Percentiles rank a stretch among this genome's conserved stretches.
Conservation (phyloP, 2,797 vertebrate species). For the Acipenser oxyrinchus region DNA sequence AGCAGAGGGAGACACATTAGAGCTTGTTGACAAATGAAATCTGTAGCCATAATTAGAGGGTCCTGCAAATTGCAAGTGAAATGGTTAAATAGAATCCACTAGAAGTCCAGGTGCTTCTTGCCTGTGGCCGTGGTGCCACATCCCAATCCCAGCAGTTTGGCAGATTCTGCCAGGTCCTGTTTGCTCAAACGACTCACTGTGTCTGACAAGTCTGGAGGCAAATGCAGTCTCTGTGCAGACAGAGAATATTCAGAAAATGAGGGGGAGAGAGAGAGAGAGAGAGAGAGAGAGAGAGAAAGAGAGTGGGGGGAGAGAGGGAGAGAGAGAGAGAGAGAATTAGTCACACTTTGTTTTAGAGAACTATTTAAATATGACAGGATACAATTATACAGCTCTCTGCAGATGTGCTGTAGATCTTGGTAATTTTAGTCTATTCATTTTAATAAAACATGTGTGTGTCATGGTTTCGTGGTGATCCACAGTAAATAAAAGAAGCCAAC, state of each 20-base stretch:
- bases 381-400: conserved; percentile 41
- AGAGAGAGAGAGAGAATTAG: conserved; percentile 24
- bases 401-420: conserved; percentile 30
- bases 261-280: too few relatives aligned
- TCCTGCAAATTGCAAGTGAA: conserved; percentile 39
- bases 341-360: conserved; percentile 36
- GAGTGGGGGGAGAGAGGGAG: background rate
- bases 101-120: conserved; percentile 95
- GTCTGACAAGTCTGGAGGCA: conserved; percentile 98
- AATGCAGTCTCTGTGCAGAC: conserved; percentile 77
- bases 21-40: conserved; percentile 24
- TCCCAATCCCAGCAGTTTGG: conserved; percentile 67
- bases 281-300: too few relatives aligned
- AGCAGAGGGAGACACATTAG: too few relatives aligned
- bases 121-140: conserved; percentile 71
- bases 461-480: conserved; percentile 2
- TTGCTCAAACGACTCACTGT: conserved; percentile 88
- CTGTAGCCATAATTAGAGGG: conserved; percentile 54
- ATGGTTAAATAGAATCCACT: conserved; percentile 56
- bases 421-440: conserved; percentile 33
- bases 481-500: conserved; percentile 15
- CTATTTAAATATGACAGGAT: conserved; percentile 50
- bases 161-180: conserved; percentile 76
- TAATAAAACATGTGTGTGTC: conserved; percentile 14
- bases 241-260: conserved; percentile 40